Conservation (phyloP, 2,888 invertebrate species). For the Ormyrus pomaceus region DNA sequence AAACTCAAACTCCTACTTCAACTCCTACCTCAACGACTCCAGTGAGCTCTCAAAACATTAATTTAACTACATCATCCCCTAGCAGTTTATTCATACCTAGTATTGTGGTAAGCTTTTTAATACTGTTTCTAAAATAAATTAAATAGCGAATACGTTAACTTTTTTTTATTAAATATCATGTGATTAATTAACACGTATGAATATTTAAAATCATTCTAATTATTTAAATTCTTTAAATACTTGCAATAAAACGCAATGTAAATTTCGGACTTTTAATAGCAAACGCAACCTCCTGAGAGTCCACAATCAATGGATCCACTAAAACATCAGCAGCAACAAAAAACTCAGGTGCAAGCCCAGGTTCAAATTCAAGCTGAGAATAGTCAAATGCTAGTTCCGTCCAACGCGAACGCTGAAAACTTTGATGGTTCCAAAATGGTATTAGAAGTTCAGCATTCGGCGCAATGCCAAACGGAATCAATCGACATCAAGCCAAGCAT, state of each 20-base stretch:
- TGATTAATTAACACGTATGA: not conserved
- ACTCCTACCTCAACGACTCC: slow-evolving; percentile 59
- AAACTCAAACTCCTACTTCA: slow-evolving; percentile 70
- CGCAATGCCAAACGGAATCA: slow-evolving; percentile 72
- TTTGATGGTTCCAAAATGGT: slow-evolving; percentile 62
- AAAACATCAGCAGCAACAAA: slow-evolving; percentile 40
- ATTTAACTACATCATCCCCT: slow-evolving; percentile 59
- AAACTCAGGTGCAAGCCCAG: slow-evolving; percentile 24
- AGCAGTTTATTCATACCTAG: slow-evolving; percentile 42
- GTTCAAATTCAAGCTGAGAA: slow-evolving; percentile 58
- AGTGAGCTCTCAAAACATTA: slow-evolving; percentile 64
- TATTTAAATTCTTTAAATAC: not conserved
- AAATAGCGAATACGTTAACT: not conserved
- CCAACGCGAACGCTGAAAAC: slow-evolving; percentile 66
- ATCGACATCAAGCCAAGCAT: slow-evolving; percentile 69
- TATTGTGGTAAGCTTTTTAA: slow-evolving; percentile 54
- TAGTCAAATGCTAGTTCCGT: slow-evolving; percentile 71
- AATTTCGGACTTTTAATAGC: slow-evolving; percentile 36
- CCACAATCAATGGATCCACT: slow-evolving; percentile 51
- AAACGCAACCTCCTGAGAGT: slow-evolving; percentile 64
- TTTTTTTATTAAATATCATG: not conserved
- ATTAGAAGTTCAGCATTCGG: slow-evolving; percentile 64
- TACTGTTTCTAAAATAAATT: slow-evolving; percentile 34
- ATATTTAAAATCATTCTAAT: not conserved
- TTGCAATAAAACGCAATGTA: not conserved